phyloP scores from a whole-genome alignment of 92 coral and sea anemone genomes.

The Porites lobata region DNA sequence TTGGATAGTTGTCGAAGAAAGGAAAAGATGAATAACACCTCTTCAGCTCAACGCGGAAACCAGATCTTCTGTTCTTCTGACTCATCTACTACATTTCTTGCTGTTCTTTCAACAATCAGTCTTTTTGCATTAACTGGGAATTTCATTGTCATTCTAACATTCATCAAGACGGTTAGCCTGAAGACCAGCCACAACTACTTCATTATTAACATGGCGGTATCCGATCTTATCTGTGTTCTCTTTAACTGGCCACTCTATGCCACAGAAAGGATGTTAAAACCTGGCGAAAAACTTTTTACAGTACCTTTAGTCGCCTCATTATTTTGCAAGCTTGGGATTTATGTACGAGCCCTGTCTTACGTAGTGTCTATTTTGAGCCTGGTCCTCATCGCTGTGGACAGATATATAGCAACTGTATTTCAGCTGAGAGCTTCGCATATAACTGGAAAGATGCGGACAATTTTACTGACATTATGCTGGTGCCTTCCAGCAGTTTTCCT shows the following conservation, averaged over 20 bases:
- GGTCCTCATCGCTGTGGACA: slow-evolving; percentile 33
- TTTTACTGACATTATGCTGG: slow-evolving; percentile 3
- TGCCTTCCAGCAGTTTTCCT: background rate
- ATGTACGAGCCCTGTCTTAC: slow-evolving; percentile 1
- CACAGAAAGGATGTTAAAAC: slow-evolving; percentile 15
- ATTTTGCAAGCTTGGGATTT: slow-evolving; percentile 23
- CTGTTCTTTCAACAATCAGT: background rate
- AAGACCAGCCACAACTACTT: slow-evolving; percentile 18
- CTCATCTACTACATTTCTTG: background rate
- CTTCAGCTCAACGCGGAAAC: background rate
- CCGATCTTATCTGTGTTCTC: slow-evolving; percentile 1
- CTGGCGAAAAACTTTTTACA: slow-evolving; percentile 4
- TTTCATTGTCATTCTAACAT: slow-evolving; percentile 1
- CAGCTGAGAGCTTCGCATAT: background rate
- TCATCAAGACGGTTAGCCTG: background rate
- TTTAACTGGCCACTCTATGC: slow-evolving; percentile 16
- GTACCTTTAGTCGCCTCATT: background rate
- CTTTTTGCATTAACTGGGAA: background rate
- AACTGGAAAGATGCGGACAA: slow-evolving; percentile 4
- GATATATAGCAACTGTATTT: slow-evolving; percentile 5
- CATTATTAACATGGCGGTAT: slow-evolving; percentile 27
- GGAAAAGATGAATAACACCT: background rate
- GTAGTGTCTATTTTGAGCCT: slow-evolving; percentile 19
- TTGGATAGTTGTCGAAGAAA: background rate
- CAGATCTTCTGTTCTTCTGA: background rate